phyloP scores from a whole-genome alignment of 2,888 invertebrate species.

The Ophion obscuratus region DNA sequence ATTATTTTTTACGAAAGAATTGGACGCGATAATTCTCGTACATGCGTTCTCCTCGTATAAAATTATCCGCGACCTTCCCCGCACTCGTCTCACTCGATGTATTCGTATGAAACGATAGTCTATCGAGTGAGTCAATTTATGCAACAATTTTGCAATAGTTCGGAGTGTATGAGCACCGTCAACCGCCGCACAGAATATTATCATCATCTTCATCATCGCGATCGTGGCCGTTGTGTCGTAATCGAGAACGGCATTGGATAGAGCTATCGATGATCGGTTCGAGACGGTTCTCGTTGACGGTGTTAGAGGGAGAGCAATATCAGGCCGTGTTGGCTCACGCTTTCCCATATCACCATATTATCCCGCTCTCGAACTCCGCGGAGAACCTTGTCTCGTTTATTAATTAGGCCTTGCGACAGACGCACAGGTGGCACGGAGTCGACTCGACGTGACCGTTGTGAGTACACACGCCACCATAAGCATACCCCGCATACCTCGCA shows the following conservation, averaged over 20 bases:
- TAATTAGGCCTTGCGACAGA: constrained; percentile 71
- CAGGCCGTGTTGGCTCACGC: not conserved
- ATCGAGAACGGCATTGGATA: constrained; percentile 27
- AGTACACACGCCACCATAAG: constrained; percentile 51
- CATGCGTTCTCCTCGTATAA: constrained; percentile 11
- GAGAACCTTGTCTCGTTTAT: constrained; percentile 64
- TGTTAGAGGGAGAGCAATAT: not conserved
- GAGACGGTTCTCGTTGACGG: not conserved
- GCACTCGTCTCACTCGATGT: constrained; percentile 12
- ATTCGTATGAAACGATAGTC: constrained; percentile 9
- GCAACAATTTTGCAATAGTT: constrained; percentile 22
- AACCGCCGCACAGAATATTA: not conserved
- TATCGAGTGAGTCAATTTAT: constrained; percentile 32
- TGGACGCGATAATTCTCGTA: constrained; percentile 18
- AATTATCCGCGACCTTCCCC: constrained; percentile 5
- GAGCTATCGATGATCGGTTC: constrained; percentile 57
- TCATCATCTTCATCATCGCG: constrained; percentile 10
- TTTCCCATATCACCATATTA: constrained; percentile 39
- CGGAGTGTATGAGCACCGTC: constrained; percentile 13
- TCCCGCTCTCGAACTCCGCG: constrained; percentile 35
- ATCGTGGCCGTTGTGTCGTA: not conserved
- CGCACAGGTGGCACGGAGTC: constrained; percentile 65
- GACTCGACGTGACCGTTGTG: constrained; percentile 58
- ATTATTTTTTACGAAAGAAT: constrained; percentile 4
- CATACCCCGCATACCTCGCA: constrained; percentile 59